These are phyloP conservation scores for Datnioides undecimradiatus DNA, from an alignment of 2,113 vertebrate genomes.

Conservation along the genomic window DNA sequence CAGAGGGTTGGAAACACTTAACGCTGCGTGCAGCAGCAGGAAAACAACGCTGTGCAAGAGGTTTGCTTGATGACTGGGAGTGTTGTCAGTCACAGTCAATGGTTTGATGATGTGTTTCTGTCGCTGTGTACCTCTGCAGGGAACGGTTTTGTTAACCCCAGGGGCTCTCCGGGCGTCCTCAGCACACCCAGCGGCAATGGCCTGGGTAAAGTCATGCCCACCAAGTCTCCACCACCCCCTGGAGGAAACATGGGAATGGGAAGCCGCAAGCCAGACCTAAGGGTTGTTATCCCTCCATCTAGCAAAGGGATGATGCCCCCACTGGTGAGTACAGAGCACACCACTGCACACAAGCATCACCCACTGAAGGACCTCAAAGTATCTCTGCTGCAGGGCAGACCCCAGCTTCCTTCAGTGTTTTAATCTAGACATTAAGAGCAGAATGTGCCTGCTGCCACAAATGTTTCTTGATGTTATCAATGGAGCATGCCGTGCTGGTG, in stretches of 20 bases:
- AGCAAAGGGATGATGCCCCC: slow-evolving; percentile 99
- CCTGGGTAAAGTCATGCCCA: slow-evolving; percentile 95
- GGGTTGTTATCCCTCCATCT: slow-evolving; percentile 97
- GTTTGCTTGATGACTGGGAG: slow-evolving; percentile 75
- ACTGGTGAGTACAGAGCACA: slow-evolving; percentile 88
- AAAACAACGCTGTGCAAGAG: slow-evolving; percentile 63
- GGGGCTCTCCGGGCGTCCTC: slow-evolving; percentile 93
- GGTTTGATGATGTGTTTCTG: slow-evolving; percentile 78
- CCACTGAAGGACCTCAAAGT: slow-evolving; percentile 45
- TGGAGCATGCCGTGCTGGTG: not conserved
- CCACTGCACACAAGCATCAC: slow-evolving; percentile 45
- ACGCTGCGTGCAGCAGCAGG: slow-evolving; percentile 76
- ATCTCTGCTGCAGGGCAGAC: slow-evolving; percentile 57
- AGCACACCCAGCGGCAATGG: slow-evolving; percentile 91
- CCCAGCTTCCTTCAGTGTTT: slow-evolving; percentile 18
- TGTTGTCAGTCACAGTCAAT: slow-evolving; percentile 78
- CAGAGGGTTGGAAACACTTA: slow-evolving; percentile 85
- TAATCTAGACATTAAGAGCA: slow-evolving; percentile 26
- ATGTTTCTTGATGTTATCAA: slow-evolving; percentile 32
- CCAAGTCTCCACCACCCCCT: slow-evolving; percentile 95
- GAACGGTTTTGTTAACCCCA: slow-evolving; percentile 96
- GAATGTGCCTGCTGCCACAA: slow-evolving; percentile 37
- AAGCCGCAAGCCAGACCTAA: slow-evolving; percentile 95
- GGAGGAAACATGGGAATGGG: slow-evolving; percentile 93
- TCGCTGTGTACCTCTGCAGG: slow-evolving; percentile 85